Evolutionary conservation across 1,140 invertebrate species (phyloP), one percentile per base, ranked within the genome.

Genomic region (Drosophila parvula): DNA sequence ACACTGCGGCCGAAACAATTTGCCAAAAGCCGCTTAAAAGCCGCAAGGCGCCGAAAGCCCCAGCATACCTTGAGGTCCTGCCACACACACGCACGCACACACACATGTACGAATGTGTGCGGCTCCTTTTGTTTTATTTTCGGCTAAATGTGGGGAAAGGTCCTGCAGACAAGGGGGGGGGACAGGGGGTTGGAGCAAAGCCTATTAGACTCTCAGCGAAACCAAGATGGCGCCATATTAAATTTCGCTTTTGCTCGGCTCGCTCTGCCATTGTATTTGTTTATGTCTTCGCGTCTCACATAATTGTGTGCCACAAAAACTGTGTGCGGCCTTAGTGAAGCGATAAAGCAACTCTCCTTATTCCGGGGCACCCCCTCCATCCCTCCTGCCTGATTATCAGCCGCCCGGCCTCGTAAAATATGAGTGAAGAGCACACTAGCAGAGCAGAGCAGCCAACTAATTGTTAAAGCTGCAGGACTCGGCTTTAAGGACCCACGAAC

Each of bases 161-260:
- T 22, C 22, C 22, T 22, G 11, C 16, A n/a, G n/a, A n/a, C n/a
- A n/a, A n/a, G n/a, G n/a, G n/a, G n/a, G n/a, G n/a, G n/a, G n/a
- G n/a, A n/a, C n/a, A 8, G 36, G 36, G 22, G 11, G 5, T 12
- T n/a, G 18, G 38, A 45, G 58, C 62, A 82, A 82, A 82, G 74
- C 80, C 79, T 82, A 82, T 82, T 82, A 82, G 75, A 69, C 48
- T 57, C 58, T 48, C 61, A 40, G 48, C 65, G 60, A 60, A 80
- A 56, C 50, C 71, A 80, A 69, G 74, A 74, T 82, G 79, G 75
- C 79, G 80, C 80, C 79, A 82, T 83, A 83, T 82, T 83, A 79
- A 82, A 82, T 82, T 82, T 82, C 70, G 56, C 74, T 81, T 80
- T 70, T 70, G 44, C 41, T 10, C 40, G 27, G 38, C 62, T 41